A percentile compares a stretch with the other conserved stretches of the same genome.
These are phyloP conservation scores for Gasterosteus aculeatus DNA, from an alignment of 2,113 vertebrate genomes.

Conservation along the genomic window DNA sequence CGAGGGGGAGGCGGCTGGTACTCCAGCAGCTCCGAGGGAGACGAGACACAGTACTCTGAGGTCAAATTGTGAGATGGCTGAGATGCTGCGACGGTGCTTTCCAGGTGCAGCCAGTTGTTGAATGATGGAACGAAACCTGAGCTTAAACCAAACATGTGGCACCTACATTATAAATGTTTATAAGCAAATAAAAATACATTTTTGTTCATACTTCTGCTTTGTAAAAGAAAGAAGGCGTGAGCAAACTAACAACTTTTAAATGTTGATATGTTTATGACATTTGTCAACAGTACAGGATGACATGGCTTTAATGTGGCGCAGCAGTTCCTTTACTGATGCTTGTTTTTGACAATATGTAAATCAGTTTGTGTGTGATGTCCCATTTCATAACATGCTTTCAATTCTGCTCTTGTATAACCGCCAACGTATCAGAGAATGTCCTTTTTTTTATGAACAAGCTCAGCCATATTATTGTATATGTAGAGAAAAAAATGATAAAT, in stretches of 20 bases:
- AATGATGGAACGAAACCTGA: not conserved
- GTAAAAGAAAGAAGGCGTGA: not conserved
- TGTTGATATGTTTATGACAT: not conserved
- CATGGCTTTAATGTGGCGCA: not conserved
- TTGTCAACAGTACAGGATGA: not conserved
- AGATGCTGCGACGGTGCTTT: not conserved
- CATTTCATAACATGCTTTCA: constrained; percentile 8
- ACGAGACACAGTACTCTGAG: constrained; percentile 60
- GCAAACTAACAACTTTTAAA: not conserved
- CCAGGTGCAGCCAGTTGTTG: not conserved
- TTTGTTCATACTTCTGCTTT: not conserved
- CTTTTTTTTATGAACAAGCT: not conserved
- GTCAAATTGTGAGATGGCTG: constrained; percentile 55
- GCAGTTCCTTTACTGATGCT: not conserved
- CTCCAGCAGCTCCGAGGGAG: constrained; percentile 50
- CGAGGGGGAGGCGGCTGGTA: not conserved
- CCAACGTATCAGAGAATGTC: not conserved
- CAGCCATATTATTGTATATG: not conserved
- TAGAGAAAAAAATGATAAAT: not conserved
- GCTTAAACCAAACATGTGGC: not conserved
- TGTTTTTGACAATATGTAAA: not conserved
- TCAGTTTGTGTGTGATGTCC: not conserved
- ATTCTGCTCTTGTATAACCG: not conserved
- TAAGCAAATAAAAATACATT: no score
- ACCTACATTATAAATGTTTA: not conserved